These are phyloP conservation scores for Festucalex cinctus DNA, from an alignment of 2,113 vertebrate genomes.

Conservation along the genomic window DNA sequence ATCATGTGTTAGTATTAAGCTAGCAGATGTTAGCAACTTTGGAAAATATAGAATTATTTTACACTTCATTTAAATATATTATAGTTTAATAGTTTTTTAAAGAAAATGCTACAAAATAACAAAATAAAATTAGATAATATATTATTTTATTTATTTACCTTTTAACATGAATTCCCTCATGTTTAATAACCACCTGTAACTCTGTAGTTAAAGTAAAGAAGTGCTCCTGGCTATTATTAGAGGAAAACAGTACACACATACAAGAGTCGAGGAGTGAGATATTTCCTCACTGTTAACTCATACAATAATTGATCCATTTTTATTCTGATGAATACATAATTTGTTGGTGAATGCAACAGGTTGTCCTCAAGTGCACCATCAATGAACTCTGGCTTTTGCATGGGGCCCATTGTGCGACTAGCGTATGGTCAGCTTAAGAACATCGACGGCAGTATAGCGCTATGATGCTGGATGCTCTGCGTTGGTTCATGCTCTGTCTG, in stretches of 20 bases:
- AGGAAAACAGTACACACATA: background rate
- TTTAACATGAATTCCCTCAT: too few relatives aligned
- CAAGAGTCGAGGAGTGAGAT: background rate
- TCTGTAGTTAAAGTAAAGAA: too few relatives aligned
- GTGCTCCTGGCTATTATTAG: background rate
- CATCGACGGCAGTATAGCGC: background rate
- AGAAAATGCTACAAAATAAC: too few relatives aligned
- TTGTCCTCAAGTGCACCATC: background rate
- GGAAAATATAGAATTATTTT: too few relatives aligned
- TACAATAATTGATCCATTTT: background rate
- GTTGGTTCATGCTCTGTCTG: conserved; percentile 37
- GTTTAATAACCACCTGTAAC: too few relatives aligned
- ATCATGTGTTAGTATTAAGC: too few relatives aligned
- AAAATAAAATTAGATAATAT: too few relatives aligned
- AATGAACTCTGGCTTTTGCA: conserved; percentile 38
- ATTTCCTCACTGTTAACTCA: background rate
- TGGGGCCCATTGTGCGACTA: conserved; percentile 35
- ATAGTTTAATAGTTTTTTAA: too few relatives aligned
- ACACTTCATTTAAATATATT: too few relatives aligned
- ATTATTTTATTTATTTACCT: too few relatives aligned
- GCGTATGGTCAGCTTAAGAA: conserved; percentile 15
- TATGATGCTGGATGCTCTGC: conserved; percentile 30
- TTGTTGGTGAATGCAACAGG: background rate
- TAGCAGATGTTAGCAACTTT: too few relatives aligned
- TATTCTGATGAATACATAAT: background rate